These are phyloP conservation scores for Eupeodes luniger DNA, from an alignment of 2,888 invertebrate genomes.

Conservation along the genomic window DNA sequence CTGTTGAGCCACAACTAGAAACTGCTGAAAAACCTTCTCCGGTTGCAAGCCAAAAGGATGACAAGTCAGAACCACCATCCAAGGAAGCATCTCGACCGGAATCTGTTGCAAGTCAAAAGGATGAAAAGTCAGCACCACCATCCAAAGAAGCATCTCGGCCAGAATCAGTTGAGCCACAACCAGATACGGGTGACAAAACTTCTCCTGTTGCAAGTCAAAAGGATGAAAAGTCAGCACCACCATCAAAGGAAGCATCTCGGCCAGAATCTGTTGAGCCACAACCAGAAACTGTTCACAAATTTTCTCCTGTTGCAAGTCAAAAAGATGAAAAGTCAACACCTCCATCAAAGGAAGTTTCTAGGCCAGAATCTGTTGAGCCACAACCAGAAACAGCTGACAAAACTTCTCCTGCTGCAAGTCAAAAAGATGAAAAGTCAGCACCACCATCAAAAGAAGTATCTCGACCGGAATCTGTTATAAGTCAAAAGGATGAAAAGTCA, in stretches of 20 bases:
- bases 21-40: not conserved
- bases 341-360: conserved; percentile 25
- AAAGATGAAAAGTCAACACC: conserved; percentile 54
- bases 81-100: conserved; percentile 73
- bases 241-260: no score
- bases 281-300: no score
- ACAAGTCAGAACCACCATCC: conserved; percentile 49
- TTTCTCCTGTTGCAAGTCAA: conserved; percentile 70
- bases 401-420: conserved; percentile 13
- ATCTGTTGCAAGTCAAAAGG: conserved; percentile 3
- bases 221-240: no score
- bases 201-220: not conserved
- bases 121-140: not conserved
- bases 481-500: conserved; percentile 54
- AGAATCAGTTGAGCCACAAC: conserved; percentile 17
- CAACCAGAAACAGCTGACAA: conserved; percentile 13
- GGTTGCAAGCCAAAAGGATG: conserved; percentile 45
- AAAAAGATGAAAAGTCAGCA: conserved; percentile 42
- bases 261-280: no score
- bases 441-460: conserved; percentile 71
- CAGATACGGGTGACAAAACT: not conserved
- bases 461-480: conserved; percentile 51
- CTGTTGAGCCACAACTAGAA: not conserved
- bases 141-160: conserved; percentile 68
- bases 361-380: conserved; percentile 51